Evolutionary conservation across 1,140 invertebrate species (phyloP), one percentile per base, ranked within the genome.

Genomic region (Pristionchus pacificus): DNA sequence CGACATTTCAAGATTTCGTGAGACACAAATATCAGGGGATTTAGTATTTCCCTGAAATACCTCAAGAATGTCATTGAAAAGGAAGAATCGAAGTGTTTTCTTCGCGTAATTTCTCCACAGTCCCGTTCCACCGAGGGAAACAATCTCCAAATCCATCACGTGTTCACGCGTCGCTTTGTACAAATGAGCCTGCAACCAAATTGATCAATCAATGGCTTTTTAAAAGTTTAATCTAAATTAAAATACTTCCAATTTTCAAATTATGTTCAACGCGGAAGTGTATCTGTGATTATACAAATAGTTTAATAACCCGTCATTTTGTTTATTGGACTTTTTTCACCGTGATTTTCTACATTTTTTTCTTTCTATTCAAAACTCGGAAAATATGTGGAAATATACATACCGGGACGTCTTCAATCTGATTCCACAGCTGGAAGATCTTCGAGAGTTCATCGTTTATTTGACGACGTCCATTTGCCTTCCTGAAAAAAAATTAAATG

Each of bases 381-480:
- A 14, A 60, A 67, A 15, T 6, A 33, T 28, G 14, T 27, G 15
- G 2, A 0, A 3, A 24, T 24, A 33, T 28, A 74, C 74, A 28
- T 27, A 76, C 74, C 32, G 75, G 75, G 19, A 76, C 62, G 29
- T 71, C 63, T 13, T 76, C 75, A 29, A 76, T 76, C 25, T 75
- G 68, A 14, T 33, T 76, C 27, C 70, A 71, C 25, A 59, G 32
- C 6, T 28, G 32, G n/a, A 76, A 49, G 31, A 71, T 58, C 0
- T 38, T 38, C 27, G 70, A 68, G 38, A 65, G 57, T 24, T 71
- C 59, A 61, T 76, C 75, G 24, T 65, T 76, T 29, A 67, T 70
- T 32, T 61, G 30, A 28, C 74, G 67, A 60, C 32, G 58, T 72
- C 71, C 59, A 31, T 76, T 76, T 13, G 70, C 70, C 24, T 58